Conservation (phyloP, 2,113 vertebrate species). For the Hippocampus guttulatus region DNA sequence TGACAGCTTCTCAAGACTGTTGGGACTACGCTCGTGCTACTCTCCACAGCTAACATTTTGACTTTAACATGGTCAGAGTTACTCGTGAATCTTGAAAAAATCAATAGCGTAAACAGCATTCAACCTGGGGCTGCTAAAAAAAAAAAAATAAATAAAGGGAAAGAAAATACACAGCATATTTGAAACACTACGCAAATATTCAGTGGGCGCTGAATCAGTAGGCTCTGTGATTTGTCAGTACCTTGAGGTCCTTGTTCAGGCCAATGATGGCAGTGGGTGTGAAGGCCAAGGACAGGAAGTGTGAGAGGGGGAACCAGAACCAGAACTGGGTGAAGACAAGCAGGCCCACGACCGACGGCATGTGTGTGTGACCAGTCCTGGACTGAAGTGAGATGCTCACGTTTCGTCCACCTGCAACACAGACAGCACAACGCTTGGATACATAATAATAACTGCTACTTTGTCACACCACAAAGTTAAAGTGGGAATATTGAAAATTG, state of each 20-base stretch:
- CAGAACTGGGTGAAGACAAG: slow-evolving; percentile 99
- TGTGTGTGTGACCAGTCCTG: slow-evolving; percentile 96
- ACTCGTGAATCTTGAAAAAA: neutral
- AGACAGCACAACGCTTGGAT: slow-evolving; percentile 5
- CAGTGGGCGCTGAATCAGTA: neutral
- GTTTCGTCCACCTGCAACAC: slow-evolving; percentile 86
- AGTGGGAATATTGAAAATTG: neutral
- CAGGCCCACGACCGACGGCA: slow-evolving; percentile 95
- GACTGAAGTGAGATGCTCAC: slow-evolving; percentile 98
- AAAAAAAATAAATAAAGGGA: slow-evolving; percentile 16
- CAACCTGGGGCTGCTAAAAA: neutral
- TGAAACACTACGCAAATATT: neutral
- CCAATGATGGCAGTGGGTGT: slow-evolving; percentile 98
- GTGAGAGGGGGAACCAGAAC: slow-evolving; percentile 99
- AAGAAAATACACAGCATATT: slow-evolving; percentile 17
- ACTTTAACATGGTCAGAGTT: neutral
- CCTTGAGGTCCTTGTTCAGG: slow-evolving; percentile 99
- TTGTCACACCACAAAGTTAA: neutral
- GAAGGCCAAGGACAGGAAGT: slow-evolving; percentile 93
- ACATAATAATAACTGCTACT: neutral
- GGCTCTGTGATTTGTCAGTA: slow-evolving; percentile 43
- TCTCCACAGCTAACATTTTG: neutral
- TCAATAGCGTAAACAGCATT: neutral
- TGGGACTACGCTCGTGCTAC: neutral
- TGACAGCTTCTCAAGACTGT: neutral